phyloP scores from a whole-genome alignment of 2,113 vertebrate species.

The Neotoma lepida region DNA sequence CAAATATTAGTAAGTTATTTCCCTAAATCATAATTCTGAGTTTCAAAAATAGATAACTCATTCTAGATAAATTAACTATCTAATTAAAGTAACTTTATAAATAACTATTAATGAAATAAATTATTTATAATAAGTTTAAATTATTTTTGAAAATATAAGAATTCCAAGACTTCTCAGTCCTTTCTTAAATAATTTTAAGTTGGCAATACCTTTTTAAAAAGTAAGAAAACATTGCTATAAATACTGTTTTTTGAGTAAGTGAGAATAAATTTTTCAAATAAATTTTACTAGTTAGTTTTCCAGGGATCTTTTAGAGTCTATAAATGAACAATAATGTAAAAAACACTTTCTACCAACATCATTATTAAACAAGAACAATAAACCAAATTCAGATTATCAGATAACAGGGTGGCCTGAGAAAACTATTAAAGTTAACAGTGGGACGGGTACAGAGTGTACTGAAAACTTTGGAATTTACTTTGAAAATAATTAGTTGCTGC shows the following conservation, averaged over 20 bases:
- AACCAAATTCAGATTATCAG: background rate
- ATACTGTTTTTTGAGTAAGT: background rate
- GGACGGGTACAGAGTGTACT: background rate
- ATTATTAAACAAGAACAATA: slow-evolving; percentile 12
- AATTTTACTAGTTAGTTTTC: background rate
- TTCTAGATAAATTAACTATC: background rate
- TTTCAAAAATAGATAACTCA: background rate
- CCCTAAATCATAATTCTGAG: background rate
- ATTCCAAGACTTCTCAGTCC: background rate
- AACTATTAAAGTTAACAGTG: background rate
- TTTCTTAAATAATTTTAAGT: slow-evolving; percentile 3
- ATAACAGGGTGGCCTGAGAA: background rate
- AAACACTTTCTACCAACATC: background rate
- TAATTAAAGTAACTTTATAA: slow-evolving; percentile 14
- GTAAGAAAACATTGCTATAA: slow-evolving; percentile 16
- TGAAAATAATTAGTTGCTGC: background rate
- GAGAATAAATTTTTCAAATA: background rate
- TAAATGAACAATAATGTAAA: background rate
- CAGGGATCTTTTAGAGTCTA: background rate
- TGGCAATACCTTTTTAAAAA: background rate
- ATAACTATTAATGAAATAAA: slow-evolving; percentile 52
- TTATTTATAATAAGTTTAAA: slow-evolving; percentile 9
- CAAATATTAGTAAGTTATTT: background rate
- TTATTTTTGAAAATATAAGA: background rate
- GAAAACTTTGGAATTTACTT: background rate